Evolutionary conservation across 2,113 vertebrate species (phyloP).

Genomic region (Bubo blakistoni): DNA sequence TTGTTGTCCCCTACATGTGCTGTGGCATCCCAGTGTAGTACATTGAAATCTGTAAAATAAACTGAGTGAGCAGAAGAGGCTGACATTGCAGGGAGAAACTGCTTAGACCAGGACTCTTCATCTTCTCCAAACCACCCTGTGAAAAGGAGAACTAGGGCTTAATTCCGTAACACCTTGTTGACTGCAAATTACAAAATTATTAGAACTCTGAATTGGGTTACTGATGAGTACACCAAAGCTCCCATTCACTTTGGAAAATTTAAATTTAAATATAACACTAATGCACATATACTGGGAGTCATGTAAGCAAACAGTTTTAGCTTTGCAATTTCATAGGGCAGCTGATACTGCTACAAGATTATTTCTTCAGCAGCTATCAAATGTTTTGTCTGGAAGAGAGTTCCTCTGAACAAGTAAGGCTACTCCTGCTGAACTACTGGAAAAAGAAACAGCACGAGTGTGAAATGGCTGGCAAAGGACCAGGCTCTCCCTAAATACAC

Average conservation of each 20-base stretch:
- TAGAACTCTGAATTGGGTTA: not conserved
- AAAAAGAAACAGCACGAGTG: not conserved
- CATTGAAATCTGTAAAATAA: not conserved
- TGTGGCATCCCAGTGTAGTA: not conserved
- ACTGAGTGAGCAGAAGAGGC: not conserved
- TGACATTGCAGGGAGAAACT: not conserved
- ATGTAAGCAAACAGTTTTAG: not conserved
- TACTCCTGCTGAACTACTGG: not conserved
- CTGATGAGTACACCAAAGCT: not conserved
- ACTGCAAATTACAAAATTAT: not conserved
- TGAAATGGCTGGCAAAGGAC: not conserved
- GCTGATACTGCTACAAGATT: not conserved
- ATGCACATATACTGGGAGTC: not conserved
- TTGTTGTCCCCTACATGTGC: rapidly evolving
- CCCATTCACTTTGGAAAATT: not conserved
- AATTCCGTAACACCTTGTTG: not conserved
- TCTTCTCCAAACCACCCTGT: not conserved
- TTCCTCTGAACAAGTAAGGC: not conserved
- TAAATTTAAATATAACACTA: not conserved
- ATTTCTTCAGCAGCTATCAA: not conserved
- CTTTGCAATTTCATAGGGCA: not conserved
- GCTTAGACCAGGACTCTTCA: not conserved
- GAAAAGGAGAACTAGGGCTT: not conserved
- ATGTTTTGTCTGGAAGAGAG: not conserved
- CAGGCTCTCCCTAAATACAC: not conserved